These are phyloP conservation scores for Sphaeramia orbicularis DNA, from an alignment of 2,797 vertebrate genomes.

Conservation along the genomic window DNA sequence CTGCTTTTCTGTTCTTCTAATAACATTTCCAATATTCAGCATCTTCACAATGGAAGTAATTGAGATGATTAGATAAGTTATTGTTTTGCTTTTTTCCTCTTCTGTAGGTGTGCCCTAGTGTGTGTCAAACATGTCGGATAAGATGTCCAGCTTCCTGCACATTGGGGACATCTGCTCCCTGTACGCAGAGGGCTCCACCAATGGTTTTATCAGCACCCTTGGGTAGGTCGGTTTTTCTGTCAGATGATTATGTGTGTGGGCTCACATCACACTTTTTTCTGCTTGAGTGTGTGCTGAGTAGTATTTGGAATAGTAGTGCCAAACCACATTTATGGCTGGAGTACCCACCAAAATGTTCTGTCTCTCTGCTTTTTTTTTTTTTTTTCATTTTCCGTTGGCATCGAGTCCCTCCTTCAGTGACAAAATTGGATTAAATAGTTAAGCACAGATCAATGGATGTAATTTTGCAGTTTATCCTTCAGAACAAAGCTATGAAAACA, in stretches of 20 bases:
- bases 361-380: neutral
- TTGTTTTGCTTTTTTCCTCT: slow-evolving; percentile 1
- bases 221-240: slow-evolving; percentile 88
- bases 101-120: slow-evolving; percentile 72
- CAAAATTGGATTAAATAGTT: neutral
- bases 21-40: neutral
- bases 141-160: slow-evolving; percentile 99
- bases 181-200: slow-evolving; percentile 97
- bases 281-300: slow-evolving; percentile 8
- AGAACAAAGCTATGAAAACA: slow-evolving; percentile 41
- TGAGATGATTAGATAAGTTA: neutral
- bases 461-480: slow-evolving; percentile 22
- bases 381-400: neutral
- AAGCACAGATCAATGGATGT: neutral
- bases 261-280: slow-evolving; percentile 23
- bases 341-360: too few relatives aligned
- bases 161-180: slow-evolving; percentile 99
- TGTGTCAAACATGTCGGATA: slow-evolving; percentile 92
- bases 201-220: slow-evolving; percentile 99
- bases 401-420: neutral
- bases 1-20: neutral
- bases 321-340: neutral
- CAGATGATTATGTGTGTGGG: slow-evolving; percentile 20
- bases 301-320: neutral
- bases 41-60: neutral